These are phyloP conservation scores for Pseudeuparius sepicola DNA, from an alignment of 2,888 invertebrate species.

Conservation along the genomic window DNA sequence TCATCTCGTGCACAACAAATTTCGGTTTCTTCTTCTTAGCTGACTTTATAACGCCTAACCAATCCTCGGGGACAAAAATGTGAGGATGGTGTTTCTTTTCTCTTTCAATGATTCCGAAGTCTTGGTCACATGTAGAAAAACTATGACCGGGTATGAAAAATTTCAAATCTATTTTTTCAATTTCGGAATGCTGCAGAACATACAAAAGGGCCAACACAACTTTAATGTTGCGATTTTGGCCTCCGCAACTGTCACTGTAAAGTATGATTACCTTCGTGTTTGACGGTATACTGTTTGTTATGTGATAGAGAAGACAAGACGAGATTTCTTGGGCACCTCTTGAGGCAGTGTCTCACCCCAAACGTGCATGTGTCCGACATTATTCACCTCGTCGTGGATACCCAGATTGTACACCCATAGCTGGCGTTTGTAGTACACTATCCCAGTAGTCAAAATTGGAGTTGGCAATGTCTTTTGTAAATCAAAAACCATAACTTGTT, in stretches of 20 bases:
- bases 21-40: neutral
- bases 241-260: slow-evolving; percentile 2
- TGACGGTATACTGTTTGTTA: neutral
- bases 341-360: too few species aligned
- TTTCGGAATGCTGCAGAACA: too few species aligned
- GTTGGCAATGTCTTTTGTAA: slow-evolving; percentile 2
- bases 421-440: slow-evolving; percentile 3
- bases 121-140: too few species aligned
- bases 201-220: too few species aligned
- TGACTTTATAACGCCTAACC: neutral
- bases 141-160: too few species aligned
- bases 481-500: neutral
- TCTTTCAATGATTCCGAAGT: too few species aligned
- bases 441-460: neutral
- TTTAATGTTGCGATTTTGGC: too few species aligned
- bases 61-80: neutral
- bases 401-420: slow-evolving; percentile 2
- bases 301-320: neutral
- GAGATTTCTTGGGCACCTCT: neutral
- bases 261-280: neutral
- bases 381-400: slow-evolving; percentile 1
- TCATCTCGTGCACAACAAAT: too few species aligned
- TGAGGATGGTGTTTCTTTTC: too few species aligned
- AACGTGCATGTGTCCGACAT: neutral
- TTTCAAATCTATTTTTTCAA: too few species aligned